Percentiles rank a stretch among this genome's conserved stretches.
phyloP scores from a whole-genome alignment of 2,888 invertebrate genomes.

The Ornithoptera priamus region DNA sequence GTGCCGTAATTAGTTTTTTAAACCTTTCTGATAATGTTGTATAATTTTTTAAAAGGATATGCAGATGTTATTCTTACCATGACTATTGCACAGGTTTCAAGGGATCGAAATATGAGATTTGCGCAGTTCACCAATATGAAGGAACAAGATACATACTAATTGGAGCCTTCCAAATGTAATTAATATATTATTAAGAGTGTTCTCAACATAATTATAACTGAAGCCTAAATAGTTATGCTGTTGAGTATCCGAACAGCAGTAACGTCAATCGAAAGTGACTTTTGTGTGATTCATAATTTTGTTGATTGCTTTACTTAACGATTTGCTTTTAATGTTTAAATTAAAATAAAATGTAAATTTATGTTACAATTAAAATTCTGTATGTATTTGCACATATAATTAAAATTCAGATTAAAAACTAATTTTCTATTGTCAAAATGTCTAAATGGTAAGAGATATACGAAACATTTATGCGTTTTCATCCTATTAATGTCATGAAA shows the following conservation, averaged over 20 bases:
- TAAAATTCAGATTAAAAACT: neutral
- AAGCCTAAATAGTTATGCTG: no score
- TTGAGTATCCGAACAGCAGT: neutral
- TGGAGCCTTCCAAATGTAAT: no score
- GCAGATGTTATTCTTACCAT: no score
- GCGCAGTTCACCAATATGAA: no score
- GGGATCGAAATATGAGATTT: no score
- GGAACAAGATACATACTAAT: no score
- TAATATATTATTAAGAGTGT: no score
- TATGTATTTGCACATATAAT: neutral
- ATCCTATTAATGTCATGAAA: neutral
- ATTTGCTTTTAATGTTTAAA: neutral
- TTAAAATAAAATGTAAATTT: constrained; percentile 18
- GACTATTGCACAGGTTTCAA: no score
- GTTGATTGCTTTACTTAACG: constrained; percentile 11
- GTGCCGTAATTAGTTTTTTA: no score
- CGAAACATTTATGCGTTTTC: neutral
- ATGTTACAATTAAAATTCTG: neutral
- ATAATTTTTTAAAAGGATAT: no score
- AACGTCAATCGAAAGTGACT: constrained; percentile 19
- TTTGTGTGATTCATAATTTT: constrained; percentile 23
- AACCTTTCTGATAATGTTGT: no score
- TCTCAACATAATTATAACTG: no score
- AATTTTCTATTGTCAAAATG: constrained; percentile 44
- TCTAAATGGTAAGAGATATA: constrained; percentile 62